phyloP scores from a whole-genome alignment of 2,888 invertebrate genomes.

The Eremobia ochroleuca region DNA sequence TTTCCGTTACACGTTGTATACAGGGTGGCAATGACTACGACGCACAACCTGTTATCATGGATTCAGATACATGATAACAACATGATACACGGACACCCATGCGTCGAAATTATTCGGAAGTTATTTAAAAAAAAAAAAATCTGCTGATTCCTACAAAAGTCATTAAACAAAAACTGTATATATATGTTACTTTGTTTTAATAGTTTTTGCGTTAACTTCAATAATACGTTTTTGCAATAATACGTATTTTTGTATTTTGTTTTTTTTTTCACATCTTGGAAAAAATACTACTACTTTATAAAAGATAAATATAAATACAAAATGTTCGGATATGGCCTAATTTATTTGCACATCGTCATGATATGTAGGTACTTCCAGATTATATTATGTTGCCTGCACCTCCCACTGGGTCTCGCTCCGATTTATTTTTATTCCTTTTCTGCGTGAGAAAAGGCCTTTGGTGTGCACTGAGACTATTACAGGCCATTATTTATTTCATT shows the following conservation, averaged over 20 bases:
- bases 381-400: background rate
- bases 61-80: no score
- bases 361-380: background rate
- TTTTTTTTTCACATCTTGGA: background rate
- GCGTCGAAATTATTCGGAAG: no score
- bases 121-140: no score
- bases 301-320: background rate
- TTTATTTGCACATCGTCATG: background rate
- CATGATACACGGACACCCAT: no score
- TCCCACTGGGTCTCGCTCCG: background rate
- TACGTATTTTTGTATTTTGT: background rate
- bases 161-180: no score
- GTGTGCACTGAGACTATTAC: background rate
- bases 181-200: background rate
- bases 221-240: background rate
- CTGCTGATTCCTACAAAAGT: no score
- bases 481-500: background rate
- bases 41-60: no score
- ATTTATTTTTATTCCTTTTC: background rate
- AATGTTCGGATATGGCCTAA: background rate
- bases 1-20: no score
- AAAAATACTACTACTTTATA: background rate
- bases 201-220: no score
- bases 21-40: no score
- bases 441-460: background rate